These are phyloP conservation scores for Astur gentilis DNA, from an alignment of 2,113 vertebrate genomes.

Conservation along the genomic window DNA sequence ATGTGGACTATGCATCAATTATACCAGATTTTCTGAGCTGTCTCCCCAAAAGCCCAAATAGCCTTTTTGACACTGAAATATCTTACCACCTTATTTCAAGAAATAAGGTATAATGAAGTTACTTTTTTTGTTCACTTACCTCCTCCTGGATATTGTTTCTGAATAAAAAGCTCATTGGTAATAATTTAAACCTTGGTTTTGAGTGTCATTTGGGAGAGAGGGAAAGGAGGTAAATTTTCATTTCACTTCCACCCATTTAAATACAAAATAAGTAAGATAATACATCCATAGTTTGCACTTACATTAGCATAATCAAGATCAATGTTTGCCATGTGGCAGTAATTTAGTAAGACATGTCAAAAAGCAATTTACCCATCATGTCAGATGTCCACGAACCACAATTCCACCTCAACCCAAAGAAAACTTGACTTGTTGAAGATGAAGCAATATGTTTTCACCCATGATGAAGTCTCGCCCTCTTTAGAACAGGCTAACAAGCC, in stretches of 20 bases:
- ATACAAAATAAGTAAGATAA: neutral
- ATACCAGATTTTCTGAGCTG: neutral
- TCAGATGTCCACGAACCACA: neutral
- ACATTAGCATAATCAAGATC: neutral
- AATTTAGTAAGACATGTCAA: neutral
- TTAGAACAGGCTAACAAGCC: neutral
- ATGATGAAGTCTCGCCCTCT: neutral
- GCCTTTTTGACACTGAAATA: neutral
- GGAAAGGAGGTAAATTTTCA: neutral
- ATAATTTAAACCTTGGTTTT: neutral
- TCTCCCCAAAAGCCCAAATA: neutral
- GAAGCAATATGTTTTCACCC: neutral
- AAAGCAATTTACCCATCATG: neutral
- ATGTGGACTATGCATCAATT: neutral
- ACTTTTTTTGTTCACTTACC: neutral
- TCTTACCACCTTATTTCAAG: neutral
- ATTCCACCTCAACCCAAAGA: neutral
- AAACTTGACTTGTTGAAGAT: slow-evolving; percentile 12
- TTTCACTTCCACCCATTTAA: neutral
- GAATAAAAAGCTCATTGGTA: neutral
- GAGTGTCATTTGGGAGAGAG: neutral
- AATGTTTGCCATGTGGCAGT: neutral
- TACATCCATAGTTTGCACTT: neutral
- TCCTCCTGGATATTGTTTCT: neutral
- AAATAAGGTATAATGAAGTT: neutral